phyloP scores from a whole-genome alignment of 2,888 invertebrate species.

The Acanthosepion esculentum region DNA sequence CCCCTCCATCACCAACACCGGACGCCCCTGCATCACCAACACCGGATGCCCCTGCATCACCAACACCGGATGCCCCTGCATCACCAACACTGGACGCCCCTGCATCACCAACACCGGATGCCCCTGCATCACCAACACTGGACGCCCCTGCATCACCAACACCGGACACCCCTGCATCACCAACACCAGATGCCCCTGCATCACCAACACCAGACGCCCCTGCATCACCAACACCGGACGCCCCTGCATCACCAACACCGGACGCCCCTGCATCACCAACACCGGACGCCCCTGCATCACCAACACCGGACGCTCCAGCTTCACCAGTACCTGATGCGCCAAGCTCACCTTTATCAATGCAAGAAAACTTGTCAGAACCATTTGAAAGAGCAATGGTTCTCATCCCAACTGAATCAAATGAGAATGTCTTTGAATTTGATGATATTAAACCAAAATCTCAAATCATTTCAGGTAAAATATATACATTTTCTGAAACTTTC shows the following conservation, averaged over 20 bases:
- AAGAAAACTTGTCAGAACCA: background rate
- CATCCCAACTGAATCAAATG: conserved; percentile 35
- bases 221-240: background rate
- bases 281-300: background rate
- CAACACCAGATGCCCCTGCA: background rate
- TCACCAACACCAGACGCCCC: background rate
- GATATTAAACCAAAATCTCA: background rate
- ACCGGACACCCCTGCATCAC: background rate
- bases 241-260: background rate
- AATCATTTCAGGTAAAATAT: background rate
- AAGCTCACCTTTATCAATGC: background rate
- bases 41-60: background rate
- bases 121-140: background rate
- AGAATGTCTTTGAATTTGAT: conserved; percentile 39
- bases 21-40: background rate
- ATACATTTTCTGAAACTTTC: no score
- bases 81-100: background rate
- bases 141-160: background rate
- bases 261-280: background rate
- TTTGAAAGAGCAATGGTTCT: background rate
- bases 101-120: background rate
- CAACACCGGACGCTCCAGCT: background rate
- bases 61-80: background rate
- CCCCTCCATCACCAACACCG: background rate
- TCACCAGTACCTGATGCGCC: background rate